Evolutionary conservation across 1,140 invertebrate genomes (phyloP).

Genomic region (Meloidogyne chitwoodi): DNA sequence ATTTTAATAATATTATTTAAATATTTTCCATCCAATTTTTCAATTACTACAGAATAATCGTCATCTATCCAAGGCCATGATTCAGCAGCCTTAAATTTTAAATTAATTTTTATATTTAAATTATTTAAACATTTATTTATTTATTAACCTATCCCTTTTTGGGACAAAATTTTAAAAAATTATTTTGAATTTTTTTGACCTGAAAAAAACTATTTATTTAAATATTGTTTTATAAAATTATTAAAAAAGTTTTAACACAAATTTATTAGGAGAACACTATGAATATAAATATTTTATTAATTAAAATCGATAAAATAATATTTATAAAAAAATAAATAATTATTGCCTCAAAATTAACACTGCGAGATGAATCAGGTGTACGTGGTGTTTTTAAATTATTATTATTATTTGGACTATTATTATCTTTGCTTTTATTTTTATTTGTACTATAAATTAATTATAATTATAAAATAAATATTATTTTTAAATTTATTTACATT

Average conservation of each 20-base stretch:
- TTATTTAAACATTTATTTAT: neutral
- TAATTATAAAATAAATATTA: neutral
- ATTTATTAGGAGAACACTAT: too few relatives aligned
- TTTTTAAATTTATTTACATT: neutral
- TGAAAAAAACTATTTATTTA: too few relatives aligned
- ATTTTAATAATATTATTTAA: neutral
- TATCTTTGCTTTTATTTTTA: neutral
- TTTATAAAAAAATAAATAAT: neutral
- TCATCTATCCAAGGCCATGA: constrained; percentile 16
- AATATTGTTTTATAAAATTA: too few relatives aligned
- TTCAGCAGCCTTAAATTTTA: constrained; percentile 11
- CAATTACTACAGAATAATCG: neutral
- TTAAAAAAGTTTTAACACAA: too few relatives aligned
- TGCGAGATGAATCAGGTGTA: constrained; percentile 3
- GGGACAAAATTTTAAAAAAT: too few relatives aligned
- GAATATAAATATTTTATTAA: too few relatives aligned
- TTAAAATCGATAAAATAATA: too few relatives aligned
- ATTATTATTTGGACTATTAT: neutral
- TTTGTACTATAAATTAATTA: neutral
- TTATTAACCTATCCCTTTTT: neutral
- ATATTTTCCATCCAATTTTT: neutral
- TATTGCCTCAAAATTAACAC: constrained; percentile 8
- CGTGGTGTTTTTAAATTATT: neutral
- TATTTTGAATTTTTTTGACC: too few relatives aligned
- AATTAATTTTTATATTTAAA: too few relatives aligned